Conservation (phyloP, 2,797 vertebrate genomes). For the Hypotaenidia philippensis region DNA sequence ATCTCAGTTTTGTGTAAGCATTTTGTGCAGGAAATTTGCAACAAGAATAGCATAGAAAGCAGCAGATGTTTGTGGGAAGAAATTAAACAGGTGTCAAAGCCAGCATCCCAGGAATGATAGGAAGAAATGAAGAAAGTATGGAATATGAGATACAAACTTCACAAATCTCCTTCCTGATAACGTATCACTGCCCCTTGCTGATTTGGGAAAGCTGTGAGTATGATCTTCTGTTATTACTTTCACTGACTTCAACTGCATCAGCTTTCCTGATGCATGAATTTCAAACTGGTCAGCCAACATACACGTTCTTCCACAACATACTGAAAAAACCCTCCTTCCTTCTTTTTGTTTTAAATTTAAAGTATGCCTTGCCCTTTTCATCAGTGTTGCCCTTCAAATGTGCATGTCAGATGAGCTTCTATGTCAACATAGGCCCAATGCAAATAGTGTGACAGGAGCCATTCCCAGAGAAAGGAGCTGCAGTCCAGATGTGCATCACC, state of each 20-base stretch:
- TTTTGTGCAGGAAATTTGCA: neutral
- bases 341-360: neutral
- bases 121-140: neutral
- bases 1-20: neutral
- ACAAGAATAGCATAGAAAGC: neutral
- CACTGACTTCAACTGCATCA: neutral
- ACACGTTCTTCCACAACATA: neutral
- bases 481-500: conserved; percentile 40
- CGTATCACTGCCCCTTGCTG: neutral
- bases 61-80: neutral
- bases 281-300: neutral
- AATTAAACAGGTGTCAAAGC: neutral
- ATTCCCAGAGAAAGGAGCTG: conserved; percentile 42
- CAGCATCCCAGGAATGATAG: neutral
- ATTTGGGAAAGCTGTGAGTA: neutral
- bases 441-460: neutral
- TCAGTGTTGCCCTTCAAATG: neutral
- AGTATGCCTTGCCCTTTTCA: neutral
- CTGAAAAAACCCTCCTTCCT: neutral
- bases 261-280: neutral
- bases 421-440: neutral
- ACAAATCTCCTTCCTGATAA: neutral
- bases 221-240: neutral
- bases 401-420: conserved; percentile 10
- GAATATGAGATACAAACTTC: neutral